Conservation (phyloP, 2,797 vertebrate genomes). For the Heterohyrax brucei region DNA sequence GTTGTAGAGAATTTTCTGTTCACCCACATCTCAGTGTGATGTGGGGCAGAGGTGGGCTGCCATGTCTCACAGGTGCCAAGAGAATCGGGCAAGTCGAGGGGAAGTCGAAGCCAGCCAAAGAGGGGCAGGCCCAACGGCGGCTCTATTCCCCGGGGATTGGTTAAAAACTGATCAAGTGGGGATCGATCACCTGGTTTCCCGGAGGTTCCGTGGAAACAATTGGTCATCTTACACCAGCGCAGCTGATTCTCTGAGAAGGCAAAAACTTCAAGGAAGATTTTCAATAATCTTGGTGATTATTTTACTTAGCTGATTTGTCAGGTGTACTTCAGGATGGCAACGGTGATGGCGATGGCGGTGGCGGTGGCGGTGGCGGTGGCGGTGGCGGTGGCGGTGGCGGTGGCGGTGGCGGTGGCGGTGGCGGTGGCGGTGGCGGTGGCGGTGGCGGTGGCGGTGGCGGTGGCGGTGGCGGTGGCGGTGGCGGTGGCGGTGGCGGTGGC, state of each 20-base stretch:
- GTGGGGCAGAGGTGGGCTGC: background rate
- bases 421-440: background rate
- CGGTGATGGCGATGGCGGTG: rapidly evolving
- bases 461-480: background rate
- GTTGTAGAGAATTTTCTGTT: background rate
- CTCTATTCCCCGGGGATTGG: background rate
- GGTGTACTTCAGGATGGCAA: background rate
- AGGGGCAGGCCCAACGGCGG: no score
- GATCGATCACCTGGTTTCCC: background rate
- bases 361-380: background rate
- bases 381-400: no score
- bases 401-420: no score
- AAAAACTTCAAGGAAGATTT: background rate
- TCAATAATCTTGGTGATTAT: background rate
- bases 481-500: no score
- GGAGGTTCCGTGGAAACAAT: background rate
- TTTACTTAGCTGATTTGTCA: background rate
- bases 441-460: background rate
- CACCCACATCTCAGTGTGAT: no score
- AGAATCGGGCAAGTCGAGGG: background rate
- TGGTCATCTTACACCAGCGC: background rate
- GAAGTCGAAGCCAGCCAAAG: background rate
- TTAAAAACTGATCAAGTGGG: background rate
- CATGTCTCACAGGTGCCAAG: background rate
- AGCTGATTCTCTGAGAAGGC: background rate